Conservation (phyloP, 2,888 invertebrate species). For the Yponomeuta sedellus region DNA sequence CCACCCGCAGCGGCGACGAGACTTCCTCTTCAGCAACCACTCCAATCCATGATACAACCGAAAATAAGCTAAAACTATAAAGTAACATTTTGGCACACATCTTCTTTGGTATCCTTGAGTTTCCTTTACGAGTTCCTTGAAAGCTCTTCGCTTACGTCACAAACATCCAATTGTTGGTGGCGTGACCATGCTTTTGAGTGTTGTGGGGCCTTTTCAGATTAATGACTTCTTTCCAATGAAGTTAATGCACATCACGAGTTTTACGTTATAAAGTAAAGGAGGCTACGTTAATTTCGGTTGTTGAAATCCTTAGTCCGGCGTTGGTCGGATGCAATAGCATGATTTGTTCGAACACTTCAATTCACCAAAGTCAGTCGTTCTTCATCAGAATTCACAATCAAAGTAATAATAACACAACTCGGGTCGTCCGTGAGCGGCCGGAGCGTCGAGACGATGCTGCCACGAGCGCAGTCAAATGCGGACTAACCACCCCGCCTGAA, state of each 20-base stretch:
- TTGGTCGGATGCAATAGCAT: not conserved
- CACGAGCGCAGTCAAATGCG: slow-evolving; percentile 68
- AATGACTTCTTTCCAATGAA: not conserved
- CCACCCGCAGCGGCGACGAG: slow-evolving; percentile 82
- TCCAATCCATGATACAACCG: slow-evolving; percentile 67
- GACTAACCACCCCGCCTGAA: slow-evolving; percentile 75
- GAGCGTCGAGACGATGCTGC: slow-evolving; percentile 41
- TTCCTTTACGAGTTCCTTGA: slow-evolving; percentile 43
- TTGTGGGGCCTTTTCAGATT: not conserved
- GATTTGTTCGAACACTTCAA: not conserved
- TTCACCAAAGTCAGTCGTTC: slow-evolving; percentile 8
- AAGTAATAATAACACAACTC: slow-evolving; percentile 58
- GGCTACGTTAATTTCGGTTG: slow-evolving; percentile 2
- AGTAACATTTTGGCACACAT: slow-evolving; percentile 76
- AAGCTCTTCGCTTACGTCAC: slow-evolving; percentile 57
- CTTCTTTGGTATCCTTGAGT: slow-evolving; percentile 68
- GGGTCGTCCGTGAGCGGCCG: slow-evolving; percentile 44
- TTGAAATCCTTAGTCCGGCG: slow-evolving; percentile 3
- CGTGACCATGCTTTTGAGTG: slow-evolving; percentile 16
- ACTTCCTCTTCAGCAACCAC: slow-evolving; percentile 79
- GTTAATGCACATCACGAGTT: slow-evolving; percentile 14
- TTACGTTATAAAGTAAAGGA: slow-evolving; percentile 4
- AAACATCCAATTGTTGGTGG: slow-evolving; percentile 40
- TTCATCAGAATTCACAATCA: slow-evolving; percentile 40
- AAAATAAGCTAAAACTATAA: slow-evolving; percentile 68